phyloP scores from a whole-genome alignment of 2,797 vertebrate genomes.

The Carapus acus region DNA sequence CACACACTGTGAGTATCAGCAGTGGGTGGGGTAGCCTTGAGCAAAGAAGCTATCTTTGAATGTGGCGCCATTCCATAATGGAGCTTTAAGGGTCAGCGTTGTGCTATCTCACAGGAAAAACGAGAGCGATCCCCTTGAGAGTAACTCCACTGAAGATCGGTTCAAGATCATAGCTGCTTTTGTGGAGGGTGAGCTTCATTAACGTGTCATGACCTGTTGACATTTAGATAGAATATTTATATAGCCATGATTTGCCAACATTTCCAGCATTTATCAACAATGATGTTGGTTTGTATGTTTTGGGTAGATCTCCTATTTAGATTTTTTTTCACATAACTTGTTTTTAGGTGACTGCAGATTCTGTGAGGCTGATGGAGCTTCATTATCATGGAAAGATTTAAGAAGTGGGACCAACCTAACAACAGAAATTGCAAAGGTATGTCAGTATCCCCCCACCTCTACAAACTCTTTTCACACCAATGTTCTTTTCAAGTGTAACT shows the following conservation, averaged over 20 bases:
- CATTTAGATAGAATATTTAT: no score
- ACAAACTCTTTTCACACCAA: neutral
- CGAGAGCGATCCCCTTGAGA: conserved; percentile 51
- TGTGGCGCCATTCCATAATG: neutral
- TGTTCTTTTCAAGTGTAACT: neutral
- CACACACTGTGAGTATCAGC: conserved; percentile 74
- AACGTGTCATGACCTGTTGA: neutral
- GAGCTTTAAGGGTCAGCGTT: neutral
- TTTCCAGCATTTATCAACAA: no score
- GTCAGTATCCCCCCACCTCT: neutral
- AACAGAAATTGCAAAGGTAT: conserved; percentile 87
- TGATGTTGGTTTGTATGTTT: neutral
- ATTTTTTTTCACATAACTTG: conserved; percentile 9
- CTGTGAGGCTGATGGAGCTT: conserved; percentile 57
- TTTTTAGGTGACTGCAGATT: conserved; percentile 71
- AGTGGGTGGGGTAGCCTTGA: neutral
- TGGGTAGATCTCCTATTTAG: neutral
- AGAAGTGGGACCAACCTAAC: conserved; percentile 68
- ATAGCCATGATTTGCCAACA: no score
- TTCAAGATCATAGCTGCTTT: conserved; percentile 72
- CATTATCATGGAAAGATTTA: conserved; percentile 72
- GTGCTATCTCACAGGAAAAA: conserved; percentile 68
- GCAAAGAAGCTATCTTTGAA: conserved; percentile 1
- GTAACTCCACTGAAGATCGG: conserved; percentile 62
- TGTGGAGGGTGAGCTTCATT: conserved; percentile 74